phyloP scores from a whole-genome alignment of 2,113 vertebrate genomes.

The Tragelaphus buxtoni region DNA sequence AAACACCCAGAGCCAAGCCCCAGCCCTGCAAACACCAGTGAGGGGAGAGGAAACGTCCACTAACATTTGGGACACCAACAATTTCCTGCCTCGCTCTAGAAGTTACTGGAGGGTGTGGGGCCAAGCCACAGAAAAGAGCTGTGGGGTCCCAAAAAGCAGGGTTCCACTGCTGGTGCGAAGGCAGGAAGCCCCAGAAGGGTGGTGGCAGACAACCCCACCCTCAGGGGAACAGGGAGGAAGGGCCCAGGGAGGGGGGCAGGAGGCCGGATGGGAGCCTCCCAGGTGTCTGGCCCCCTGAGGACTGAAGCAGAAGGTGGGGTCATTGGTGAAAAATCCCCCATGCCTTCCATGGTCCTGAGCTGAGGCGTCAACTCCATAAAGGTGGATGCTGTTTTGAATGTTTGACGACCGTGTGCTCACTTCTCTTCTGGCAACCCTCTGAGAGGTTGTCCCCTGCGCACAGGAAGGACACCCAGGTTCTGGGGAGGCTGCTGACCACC shows the following conservation, averaged over 20 bases:
- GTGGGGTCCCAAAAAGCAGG: too few species aligned
- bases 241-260: background rate
- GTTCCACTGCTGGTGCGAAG: fast-evolving
- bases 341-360: background rate
- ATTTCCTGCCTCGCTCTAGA: background rate
- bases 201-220: background rate
- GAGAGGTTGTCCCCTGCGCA: background rate
- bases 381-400: fast-evolving
- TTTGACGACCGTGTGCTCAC: background rate
- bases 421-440: background rate
- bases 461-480: background rate
- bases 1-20: fast-evolving
- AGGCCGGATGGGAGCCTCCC: background rate
- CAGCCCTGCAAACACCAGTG: background rate
- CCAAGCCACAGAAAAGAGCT: background rate
- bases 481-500: background rate
- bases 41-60: background rate
- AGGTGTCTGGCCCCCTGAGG: background rate
- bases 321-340: fast-evolving
- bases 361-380: fast-evolving
- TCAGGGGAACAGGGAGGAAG: fast-evolving
- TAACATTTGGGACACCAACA: background rate
- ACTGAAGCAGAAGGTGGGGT: background rate
- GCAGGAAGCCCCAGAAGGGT: background rate
- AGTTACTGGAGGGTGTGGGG: too few species aligned